A percentile compares a stretch with the other conserved stretches of the same genome.
Evolutionary conservation across 2,888 invertebrate genomes (phyloP).

Genomic region (Calameuta filiformis): DNA sequence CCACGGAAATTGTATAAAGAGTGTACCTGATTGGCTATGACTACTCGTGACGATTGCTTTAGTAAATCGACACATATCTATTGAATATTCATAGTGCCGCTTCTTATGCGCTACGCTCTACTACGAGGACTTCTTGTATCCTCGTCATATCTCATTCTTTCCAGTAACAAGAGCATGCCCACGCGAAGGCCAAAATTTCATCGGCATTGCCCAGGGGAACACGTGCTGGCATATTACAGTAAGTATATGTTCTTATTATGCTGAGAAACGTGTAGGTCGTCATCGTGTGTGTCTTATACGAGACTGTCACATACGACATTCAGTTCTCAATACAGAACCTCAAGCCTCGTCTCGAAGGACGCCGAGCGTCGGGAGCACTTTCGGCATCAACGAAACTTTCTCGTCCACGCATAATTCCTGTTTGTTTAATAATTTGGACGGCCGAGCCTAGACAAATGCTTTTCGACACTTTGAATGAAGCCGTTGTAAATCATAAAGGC

Average conservation of each 20-base stretch:
- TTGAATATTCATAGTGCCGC: slow-evolving; percentile 4
- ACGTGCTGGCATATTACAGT: not conserved
- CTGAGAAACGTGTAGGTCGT: not conserved
- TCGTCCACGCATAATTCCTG: slow-evolving; percentile 57
- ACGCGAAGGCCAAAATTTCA: not conserved
- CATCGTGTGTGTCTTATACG: slow-evolving; percentile 11
- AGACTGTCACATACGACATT: slow-evolving; percentile 2
- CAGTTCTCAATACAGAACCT: not conserved
- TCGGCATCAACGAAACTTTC: slow-evolving; percentile 62
- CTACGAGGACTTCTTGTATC: not conserved
- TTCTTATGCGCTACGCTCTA: slow-evolving; percentile 7
- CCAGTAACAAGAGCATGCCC: not conserved
- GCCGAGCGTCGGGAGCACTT: slow-evolving; percentile 39
- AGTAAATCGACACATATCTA: slow-evolving; percentile 9
- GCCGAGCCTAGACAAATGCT: not conserved
- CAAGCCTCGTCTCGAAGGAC: not conserved
- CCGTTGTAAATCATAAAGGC: not conserved
- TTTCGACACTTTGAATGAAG: not conserved
- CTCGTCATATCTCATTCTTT: not conserved
- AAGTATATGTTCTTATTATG: not conserved
- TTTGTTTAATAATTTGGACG: slow-evolving; percentile 56
- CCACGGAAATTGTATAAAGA: not conserved
- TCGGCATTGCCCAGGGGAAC: not conserved
- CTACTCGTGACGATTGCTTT: not conserved
- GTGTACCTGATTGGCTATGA: not conserved